Conservation (phyloP, 2,113 vertebrate genomes). For the Podilymbus podiceps region DNA sequence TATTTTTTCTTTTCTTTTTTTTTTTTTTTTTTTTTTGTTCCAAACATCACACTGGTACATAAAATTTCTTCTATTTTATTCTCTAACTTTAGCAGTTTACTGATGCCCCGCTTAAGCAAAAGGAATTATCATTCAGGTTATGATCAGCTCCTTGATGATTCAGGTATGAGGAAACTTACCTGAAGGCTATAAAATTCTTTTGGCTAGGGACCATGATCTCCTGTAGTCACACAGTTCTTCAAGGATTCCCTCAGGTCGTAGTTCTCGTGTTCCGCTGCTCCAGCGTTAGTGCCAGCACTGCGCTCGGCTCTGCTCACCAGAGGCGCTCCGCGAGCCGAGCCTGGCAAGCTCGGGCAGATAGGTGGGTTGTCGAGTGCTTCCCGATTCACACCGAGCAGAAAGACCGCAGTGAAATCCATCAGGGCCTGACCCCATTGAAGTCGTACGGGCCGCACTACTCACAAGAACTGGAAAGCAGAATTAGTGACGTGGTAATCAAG, state of each 20-base stretch:
- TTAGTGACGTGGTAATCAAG: background rate
- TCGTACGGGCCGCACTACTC: background rate
- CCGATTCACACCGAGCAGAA: background rate
- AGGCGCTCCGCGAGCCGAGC: background rate
- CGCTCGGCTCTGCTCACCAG: background rate
- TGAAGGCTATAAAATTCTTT: background rate
- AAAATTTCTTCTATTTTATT: background rate
- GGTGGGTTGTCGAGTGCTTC: background rate
- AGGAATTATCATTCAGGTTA: background rate
- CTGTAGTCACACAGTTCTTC: too few relatives aligned
- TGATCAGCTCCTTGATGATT: background rate
- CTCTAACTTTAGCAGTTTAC: background rate
- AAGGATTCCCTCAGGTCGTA: background rate
- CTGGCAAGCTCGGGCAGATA: background rate
- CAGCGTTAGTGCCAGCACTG: background rate
- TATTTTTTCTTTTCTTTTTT: background rate
- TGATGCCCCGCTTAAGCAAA: background rate
- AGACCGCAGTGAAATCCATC: accelerated
- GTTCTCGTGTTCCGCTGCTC: background rate
- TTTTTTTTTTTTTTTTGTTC: background rate
- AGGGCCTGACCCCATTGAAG: background rate
- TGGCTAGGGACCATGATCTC: background rate
- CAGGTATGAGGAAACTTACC: background rate
- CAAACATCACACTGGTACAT: background rate
- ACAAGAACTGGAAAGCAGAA: background rate